Conservation (phyloP, 2,888 invertebrate species). For the Ischnus inquisitorius region DNA sequence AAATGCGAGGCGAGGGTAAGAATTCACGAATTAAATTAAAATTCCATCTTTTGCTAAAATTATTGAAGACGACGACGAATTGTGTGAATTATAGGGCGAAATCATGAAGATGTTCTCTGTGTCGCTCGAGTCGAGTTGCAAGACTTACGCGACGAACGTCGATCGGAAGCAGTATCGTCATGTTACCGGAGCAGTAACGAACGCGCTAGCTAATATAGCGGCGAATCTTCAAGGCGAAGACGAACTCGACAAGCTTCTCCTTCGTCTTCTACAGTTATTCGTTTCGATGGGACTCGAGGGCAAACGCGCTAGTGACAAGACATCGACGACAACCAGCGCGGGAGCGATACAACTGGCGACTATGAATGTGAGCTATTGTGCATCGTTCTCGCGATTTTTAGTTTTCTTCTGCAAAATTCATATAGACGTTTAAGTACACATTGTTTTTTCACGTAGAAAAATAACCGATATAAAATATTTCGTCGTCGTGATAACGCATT, state of each 20-base stretch:
- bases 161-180: constrained; percentile 88
- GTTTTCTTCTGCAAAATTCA: not conserved
- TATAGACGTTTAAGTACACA: not conserved
- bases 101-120: constrained; percentile 99
- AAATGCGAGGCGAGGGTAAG: constrained; percentile 92
- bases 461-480: too few relatives aligned
- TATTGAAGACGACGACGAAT: too few relatives aligned
- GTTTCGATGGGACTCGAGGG: constrained; percentile 99
- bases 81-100: constrained; percentile 91
- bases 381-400: not conserved
- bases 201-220: constrained; percentile 98
- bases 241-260: constrained; percentile 94
- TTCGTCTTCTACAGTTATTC: constrained; percentile 96
- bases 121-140: constrained; percentile 95
- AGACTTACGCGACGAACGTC: constrained; percentile 88
- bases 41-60: too few relatives aligned
- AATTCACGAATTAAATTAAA: not conserved
- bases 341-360: constrained; percentile 76
- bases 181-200: constrained; percentile 97
- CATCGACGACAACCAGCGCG: constrained; percentile 89
- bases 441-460: too few relatives aligned
- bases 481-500: too few relatives aligned
- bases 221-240: constrained; percentile 96
- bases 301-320: constrained; percentile 97
- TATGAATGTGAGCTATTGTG: constrained; percentile 49